A percentile compares a stretch with the other conserved stretches of the same genome.
Conservation (phyloP, 2,797 vertebrate genomes). For the Eremophila alpestris region DNA sequence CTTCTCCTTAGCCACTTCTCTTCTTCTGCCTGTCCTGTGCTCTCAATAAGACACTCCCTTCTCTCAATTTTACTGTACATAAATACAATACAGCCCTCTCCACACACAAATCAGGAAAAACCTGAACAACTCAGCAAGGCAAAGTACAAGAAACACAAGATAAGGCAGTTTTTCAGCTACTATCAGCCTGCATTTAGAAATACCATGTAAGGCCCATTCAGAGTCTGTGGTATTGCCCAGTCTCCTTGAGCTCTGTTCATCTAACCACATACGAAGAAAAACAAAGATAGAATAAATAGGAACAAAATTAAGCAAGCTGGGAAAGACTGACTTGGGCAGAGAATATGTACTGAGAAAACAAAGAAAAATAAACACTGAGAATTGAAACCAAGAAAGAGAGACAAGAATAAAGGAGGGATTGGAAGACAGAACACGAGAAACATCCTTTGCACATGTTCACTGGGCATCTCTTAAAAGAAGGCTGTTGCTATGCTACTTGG, state of each 20-base stretch:
- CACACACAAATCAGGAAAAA: not conserved
- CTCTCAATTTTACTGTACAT: not conserved
- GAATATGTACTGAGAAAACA: not conserved
- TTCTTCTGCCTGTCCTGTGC: not conserved
- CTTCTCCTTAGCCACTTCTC: not conserved
- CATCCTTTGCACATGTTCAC: not conserved
- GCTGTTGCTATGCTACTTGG: not conserved
- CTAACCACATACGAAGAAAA: not conserved
- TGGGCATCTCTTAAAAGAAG: not conserved
- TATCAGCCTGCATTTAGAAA: not conserved
- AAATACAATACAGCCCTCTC: too few species aligned
- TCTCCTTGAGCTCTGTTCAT: not conserved
- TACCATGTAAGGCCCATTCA: not conserved
- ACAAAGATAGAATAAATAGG: not conserved
- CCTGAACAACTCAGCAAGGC: not conserved
- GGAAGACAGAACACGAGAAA: not conserved
- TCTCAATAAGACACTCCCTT: not conserved
- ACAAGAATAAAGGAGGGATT: not conserved
- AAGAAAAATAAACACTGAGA: not conserved
- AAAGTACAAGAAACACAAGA: not conserved
- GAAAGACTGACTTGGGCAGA: not conserved
- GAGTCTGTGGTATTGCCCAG: not conserved
- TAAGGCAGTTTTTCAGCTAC: not conserved
- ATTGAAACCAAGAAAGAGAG: not conserved
- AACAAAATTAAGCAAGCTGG: not conserved